These are phyloP conservation scores for Drosophila robusta DNA, from an alignment of 2,888 invertebrate genomes.

Conservation along the genomic window DNA sequence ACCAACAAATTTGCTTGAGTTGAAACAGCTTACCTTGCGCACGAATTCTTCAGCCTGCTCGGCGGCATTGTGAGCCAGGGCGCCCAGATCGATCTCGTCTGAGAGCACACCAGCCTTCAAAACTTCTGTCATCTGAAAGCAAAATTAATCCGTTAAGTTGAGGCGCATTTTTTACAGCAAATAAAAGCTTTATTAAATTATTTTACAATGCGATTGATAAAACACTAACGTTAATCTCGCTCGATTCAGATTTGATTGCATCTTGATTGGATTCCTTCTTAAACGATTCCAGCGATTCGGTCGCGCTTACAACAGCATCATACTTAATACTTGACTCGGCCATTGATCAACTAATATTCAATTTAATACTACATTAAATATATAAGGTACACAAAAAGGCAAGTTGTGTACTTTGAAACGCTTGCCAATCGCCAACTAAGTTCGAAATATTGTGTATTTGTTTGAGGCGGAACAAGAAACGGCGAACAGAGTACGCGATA, in stretches of 20 bases:
- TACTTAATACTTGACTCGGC: slow-evolving; percentile 29
- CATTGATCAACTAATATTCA: slow-evolving; percentile 46
- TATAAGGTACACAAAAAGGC: slow-evolving; percentile 28
- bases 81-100: slow-evolving; percentile 93
- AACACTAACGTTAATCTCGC: slow-evolving; percentile 53
- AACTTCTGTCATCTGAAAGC: slow-evolving; percentile 91
- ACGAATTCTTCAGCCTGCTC: slow-evolving; percentile 98
- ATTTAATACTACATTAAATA: slow-evolving; percentile 39
- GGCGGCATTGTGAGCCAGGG: slow-evolving; percentile 94
- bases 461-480: slow-evolving; percentile 53
- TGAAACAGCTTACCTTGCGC: slow-evolving; percentile 87
- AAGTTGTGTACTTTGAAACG: slow-evolving; percentile 55
- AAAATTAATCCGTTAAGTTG: slow-evolving; percentile 4
- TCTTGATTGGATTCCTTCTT: slow-evolving; percentile 38
- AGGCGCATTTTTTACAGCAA: slow-evolving; percentile 3
- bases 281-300: slow-evolving; percentile 22
- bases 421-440: slow-evolving; percentile 54
- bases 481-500: slow-evolving; percentile 45
- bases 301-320: slow-evolving; percentile 36
- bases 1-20: neutral
- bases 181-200: slow-evolving; percentile 8
- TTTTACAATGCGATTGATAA: slow-evolving; percentile 9
- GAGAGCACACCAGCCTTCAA: slow-evolving; percentile 93
- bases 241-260: slow-evolving; percentile 28
- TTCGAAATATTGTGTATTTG: slow-evolving; percentile 43